Evolutionary conservation across 2,113 vertebrate genomes (phyloP).

Genomic region (Sorex fumeus): DNA sequence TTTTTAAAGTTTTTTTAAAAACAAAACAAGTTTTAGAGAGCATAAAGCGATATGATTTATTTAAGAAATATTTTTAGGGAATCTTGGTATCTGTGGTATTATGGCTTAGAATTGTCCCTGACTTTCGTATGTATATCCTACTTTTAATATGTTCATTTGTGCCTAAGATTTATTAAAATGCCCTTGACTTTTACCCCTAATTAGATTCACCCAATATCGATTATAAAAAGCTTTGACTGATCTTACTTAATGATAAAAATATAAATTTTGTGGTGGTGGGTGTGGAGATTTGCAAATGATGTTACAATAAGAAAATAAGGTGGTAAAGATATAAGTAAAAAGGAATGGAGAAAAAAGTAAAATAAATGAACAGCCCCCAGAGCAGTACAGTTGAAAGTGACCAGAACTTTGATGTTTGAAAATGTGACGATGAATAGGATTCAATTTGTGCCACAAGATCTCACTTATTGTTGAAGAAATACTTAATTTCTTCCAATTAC

Average conservation of each 20-base stretch:
- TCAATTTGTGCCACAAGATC: slow-evolving; percentile 74
- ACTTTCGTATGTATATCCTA: not conserved
- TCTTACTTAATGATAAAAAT: not conserved
- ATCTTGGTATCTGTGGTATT: not conserved
- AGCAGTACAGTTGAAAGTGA: slow-evolving; percentile 42
- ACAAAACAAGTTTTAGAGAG: not conserved
- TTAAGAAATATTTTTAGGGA: not conserved
- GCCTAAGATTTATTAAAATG: not conserved
- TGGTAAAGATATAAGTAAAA: not conserved
- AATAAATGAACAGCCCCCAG: not conserved
- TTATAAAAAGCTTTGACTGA: not conserved
- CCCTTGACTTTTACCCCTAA: not conserved
- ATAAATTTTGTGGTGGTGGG: not conserved
- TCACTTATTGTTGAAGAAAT: slow-evolving; percentile 53
- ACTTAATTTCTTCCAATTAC: slow-evolving; percentile 71
- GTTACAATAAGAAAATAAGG: not conserved
- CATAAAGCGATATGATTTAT: not conserved
- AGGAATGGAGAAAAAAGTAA: not conserved
- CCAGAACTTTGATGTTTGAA: not conserved
- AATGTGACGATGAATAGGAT: slow-evolving; percentile 46
- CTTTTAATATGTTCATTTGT: not conserved
- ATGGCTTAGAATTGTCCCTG: not conserved
- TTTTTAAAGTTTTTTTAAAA: not conserved
- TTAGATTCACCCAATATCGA: not conserved
- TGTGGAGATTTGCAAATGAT: not conserved